Base-by-base conservation (phyloP, 2,797 vertebrate genomes). In the Hippocampus kuda region DNA sequence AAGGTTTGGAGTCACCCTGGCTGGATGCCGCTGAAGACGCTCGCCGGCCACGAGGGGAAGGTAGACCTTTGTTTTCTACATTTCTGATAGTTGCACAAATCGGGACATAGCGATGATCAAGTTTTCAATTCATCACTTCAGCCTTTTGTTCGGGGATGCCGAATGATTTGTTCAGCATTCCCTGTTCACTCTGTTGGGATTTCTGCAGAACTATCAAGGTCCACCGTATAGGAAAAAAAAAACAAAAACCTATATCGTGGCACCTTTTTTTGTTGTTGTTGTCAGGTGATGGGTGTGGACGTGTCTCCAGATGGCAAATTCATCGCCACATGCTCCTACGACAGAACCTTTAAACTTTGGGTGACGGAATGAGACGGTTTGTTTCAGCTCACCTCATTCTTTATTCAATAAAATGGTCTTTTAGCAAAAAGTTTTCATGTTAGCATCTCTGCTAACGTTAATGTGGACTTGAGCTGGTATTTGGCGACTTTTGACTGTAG, bases 311-410 rank as follows among this genome's bases (percentile, higher is more conserved):
- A 98, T 0, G 96, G 96, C 11, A 94, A 95, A 57, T 91, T 98
- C 65, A 97, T 99, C 57, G 96, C 96, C 4, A 98, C 97, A 9
- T 93, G 94, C 80, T 99, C 97, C 1, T 98, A 94, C 0, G 96
- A 98, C 81, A 91, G 96, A 62, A 99, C 97, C 85, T 99, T 98
- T 86, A 99, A 99, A 85, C 90, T 99, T 22, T 99, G 97, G 97
- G 88, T 95, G 81, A 91, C 95, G 0, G 97, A 88, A 68, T 88
- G 74, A 86, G 24, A 20, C 4, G 20, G 6, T 67, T 34, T 54
- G 18, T 68, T 42, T 68, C 5, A 22, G 22, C 18, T 7, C 8
- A 26, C 18, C 16, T 20, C 10, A 11, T 12, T 1, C 7, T 68
- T 13, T n/a, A 15, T 11, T 12, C 42, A 56, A 54, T 70, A 24